phyloP scores from a whole-genome alignment of 1,140 invertebrate species.

The Sitophilus oryzae region DNA sequence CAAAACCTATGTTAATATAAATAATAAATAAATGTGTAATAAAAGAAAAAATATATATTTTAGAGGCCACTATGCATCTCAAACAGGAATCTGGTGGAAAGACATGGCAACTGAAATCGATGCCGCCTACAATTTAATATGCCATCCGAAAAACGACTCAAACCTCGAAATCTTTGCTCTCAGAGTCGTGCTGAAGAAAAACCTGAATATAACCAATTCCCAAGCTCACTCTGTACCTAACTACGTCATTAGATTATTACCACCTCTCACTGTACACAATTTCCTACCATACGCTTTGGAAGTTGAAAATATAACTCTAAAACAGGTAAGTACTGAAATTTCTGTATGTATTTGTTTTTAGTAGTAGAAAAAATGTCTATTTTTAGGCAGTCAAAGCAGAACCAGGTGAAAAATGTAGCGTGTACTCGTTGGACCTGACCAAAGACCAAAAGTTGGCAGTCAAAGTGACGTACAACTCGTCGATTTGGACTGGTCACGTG shows the following conservation, averaged over 20 bases:
- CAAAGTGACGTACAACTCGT: conserved; percentile 63
- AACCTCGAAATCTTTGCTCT: conserved; percentile 57
- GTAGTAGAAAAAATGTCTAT: background rate
- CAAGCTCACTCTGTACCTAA: conserved; percentile 59
- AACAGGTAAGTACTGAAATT: conserved; percentile 28
- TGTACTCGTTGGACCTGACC: conserved; percentile 59
- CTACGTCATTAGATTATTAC: conserved; percentile 63
- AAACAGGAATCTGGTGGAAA: conserved; percentile 71
- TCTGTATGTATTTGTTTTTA: background rate
- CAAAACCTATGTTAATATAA: no score
- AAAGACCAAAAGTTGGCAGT: conserved; percentile 55
- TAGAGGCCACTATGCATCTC: conserved; percentile 62
- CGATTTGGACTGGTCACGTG: conserved; percentile 64
- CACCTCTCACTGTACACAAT: conserved; percentile 70
- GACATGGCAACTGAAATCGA: conserved; percentile 63
- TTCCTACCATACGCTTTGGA: conserved; percentile 65
- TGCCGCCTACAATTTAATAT: conserved; percentile 55
- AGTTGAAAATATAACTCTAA: conserved; percentile 43
- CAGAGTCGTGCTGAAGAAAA: conserved; percentile 48
- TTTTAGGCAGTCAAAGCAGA: conserved; percentile 50
- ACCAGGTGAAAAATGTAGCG: conserved; percentile 63
- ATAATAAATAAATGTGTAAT: no score
- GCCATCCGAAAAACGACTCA: conserved; percentile 52
- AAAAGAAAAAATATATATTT: no score
- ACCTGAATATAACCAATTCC: conserved; percentile 38